phyloP scores from a whole-genome alignment of 2,797 vertebrate genomes.

The Melanogrammus aeglefinus region DNA sequence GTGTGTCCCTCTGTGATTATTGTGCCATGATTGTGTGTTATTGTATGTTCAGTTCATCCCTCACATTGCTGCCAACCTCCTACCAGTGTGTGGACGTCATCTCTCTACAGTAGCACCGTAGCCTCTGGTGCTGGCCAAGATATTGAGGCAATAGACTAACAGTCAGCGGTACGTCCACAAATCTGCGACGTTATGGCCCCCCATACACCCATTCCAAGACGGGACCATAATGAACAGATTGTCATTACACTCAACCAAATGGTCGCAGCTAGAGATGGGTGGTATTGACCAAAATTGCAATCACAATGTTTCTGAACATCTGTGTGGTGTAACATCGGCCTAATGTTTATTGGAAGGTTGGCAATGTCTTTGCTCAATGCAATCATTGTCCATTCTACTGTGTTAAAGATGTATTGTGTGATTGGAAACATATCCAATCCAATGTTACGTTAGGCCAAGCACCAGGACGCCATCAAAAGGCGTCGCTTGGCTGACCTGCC shows the following conservation, averaged over 20 bases:
- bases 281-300: neutral
- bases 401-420: neutral
- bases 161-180: neutral
- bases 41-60: neutral
- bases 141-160: constrained; percentile 5
- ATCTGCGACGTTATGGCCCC: neutral
- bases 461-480: neutral
- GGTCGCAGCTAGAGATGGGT: neutral
- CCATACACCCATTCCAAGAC: neutral
- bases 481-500: neutral
- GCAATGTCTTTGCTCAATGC: neutral
- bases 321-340: neutral
- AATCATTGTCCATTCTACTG: neutral
- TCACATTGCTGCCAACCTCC: constrained; percentile 1
- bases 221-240: neutral
- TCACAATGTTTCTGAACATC: neutral
- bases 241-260: neutral
- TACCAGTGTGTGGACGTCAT: constrained; percentile 14
- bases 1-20: neutral
- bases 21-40: neutral
- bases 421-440: neutral
- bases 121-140: constrained; percentile 5
- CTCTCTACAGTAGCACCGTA: neutral
- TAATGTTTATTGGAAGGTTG: neutral
- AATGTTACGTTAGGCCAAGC: neutral